Evolutionary conservation across 2,888 invertebrate genomes (phyloP).

Genomic region (Melanostoma mellinum): DNA sequence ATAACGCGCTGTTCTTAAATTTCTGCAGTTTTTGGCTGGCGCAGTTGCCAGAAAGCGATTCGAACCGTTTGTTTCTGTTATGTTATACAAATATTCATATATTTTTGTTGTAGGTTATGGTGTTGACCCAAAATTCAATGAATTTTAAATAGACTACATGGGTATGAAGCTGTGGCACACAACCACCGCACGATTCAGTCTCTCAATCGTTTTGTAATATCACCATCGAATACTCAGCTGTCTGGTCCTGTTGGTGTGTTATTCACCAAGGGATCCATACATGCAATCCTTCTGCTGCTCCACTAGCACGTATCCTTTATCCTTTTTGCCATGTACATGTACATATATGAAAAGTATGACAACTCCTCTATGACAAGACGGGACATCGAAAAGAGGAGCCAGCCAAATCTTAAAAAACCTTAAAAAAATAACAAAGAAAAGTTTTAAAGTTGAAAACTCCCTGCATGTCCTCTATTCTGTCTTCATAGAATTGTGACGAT

Average conservation of each 20-base stretch:
- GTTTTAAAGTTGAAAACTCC: slow-evolving; percentile 56
- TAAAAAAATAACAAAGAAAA: slow-evolving; percentile 32
- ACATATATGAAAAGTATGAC: slow-evolving; percentile 41
- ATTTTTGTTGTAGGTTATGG: slow-evolving; percentile 51
- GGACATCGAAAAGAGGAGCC: slow-evolving; percentile 32
- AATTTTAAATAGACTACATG: slow-evolving; percentile 69
- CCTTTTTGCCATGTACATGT: slow-evolving; percentile 47
- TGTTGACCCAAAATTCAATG: slow-evolving; percentile 72
- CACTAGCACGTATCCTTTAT: slow-evolving; percentile 66
- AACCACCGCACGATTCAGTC: slow-evolving; percentile 44
- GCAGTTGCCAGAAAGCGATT: neutral
- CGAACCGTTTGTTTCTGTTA: slow-evolving; percentile 8
- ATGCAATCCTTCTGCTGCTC: slow-evolving; percentile 41
- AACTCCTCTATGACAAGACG: slow-evolving; percentile 47
- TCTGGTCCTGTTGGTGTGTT: slow-evolving; percentile 41
- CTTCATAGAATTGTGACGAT: slow-evolving; percentile 38
- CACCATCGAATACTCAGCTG: slow-evolving; percentile 61
- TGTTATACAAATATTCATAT: slow-evolving; percentile 14
- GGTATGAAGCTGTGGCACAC: neutral
- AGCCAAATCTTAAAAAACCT: slow-evolving; percentile 9
- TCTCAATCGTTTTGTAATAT: slow-evolving; percentile 68
- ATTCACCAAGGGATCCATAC: slow-evolving; percentile 26
- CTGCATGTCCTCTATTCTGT: neutral
- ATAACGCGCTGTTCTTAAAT: slow-evolving; percentile 17
- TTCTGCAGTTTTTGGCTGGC: slow-evolving; percentile 19